Evolutionary conservation across 2,888 invertebrate genomes (phyloP).

Genomic region (Euplexia lucipara): DNA sequence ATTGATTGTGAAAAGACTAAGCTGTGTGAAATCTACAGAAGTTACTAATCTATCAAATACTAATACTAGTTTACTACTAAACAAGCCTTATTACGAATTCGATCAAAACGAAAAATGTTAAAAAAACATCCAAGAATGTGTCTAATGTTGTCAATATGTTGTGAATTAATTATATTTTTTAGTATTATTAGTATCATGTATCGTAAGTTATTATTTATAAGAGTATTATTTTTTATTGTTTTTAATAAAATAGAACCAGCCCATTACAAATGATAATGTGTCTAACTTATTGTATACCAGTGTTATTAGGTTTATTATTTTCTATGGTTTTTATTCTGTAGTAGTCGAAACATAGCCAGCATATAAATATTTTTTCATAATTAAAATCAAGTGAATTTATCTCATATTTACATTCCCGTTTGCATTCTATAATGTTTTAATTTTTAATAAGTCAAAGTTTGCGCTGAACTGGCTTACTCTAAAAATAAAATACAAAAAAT

Average conservation of each 20-base stretch:
- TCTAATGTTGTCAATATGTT: slow-evolving; percentile 39
- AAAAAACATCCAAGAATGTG: too few relatives aligned
- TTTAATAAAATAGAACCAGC: neutral
- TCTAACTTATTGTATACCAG: neutral
- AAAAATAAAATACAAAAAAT: slow-evolving; percentile 11
- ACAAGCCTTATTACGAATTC: too few relatives aligned
- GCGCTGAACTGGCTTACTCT: neutral
- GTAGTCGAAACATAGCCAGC: neutral
- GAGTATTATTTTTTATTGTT: slow-evolving; percentile 25
- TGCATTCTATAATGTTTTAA: neutral
- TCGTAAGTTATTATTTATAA: slow-evolving; percentile 7
- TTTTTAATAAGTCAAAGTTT: neutral
- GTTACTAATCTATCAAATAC: too few relatives aligned
- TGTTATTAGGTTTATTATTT: neutral
- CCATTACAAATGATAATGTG: neutral
- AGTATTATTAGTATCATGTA: too few relatives aligned
- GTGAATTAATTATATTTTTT: slow-evolving; percentile 18
- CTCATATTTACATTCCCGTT: slow-evolving; percentile 29
- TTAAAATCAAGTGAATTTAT: slow-evolving; percentile 11
- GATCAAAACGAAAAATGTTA: too few relatives aligned
- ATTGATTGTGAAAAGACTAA: too few relatives aligned
- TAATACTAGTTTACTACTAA: too few relatives aligned
- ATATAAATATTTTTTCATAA: neutral
- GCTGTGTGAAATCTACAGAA: too few relatives aligned
- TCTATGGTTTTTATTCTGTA: too few relatives aligned